These are phyloP conservation scores for Chaetops frenatus DNA, from an alignment of 2,113 vertebrate species.

Conservation along the genomic window DNA sequence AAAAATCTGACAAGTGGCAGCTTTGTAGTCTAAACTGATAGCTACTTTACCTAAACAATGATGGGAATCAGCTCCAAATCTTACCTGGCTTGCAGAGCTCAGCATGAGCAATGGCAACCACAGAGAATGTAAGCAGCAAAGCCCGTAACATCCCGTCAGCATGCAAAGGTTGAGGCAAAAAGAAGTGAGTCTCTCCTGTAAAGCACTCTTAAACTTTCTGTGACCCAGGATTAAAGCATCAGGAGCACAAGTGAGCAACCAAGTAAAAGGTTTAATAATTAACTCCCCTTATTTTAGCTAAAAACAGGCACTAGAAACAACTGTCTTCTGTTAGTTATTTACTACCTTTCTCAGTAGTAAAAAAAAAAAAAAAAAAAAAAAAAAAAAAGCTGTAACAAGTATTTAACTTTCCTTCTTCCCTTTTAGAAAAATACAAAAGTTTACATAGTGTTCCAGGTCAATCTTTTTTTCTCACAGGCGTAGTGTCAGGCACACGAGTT, in stretches of 20 bases:
- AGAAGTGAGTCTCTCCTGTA: neutral
- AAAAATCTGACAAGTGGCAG: neutral
- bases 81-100: constrained; percentile 75
- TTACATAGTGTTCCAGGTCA: neutral
- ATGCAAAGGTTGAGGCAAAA: constrained; percentile 47
- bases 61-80: constrained; percentile 1
- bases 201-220: constrained; percentile 68
- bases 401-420: neutral
- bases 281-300: constrained; percentile 60
- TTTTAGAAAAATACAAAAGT: neutral
- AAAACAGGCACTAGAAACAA: constrained; percentile 31
- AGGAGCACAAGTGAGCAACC: constrained; percentile 41
- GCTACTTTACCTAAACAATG: neutral
- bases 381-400: neutral
- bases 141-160: constrained; percentile 67
- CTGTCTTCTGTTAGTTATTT: constrained; percentile 55
- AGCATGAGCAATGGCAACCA: constrained; percentile 19
- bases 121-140: constrained; percentile 62
- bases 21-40: neutral
- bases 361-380: neutral
- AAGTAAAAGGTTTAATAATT: constrained; percentile 74
- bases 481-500: neutral
- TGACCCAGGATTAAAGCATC: constrained; percentile 64
- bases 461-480: neutral
- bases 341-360: neutral